Conservation (phyloP, 2,113 vertebrate species). For the Oreocharis arfaki region DNA sequence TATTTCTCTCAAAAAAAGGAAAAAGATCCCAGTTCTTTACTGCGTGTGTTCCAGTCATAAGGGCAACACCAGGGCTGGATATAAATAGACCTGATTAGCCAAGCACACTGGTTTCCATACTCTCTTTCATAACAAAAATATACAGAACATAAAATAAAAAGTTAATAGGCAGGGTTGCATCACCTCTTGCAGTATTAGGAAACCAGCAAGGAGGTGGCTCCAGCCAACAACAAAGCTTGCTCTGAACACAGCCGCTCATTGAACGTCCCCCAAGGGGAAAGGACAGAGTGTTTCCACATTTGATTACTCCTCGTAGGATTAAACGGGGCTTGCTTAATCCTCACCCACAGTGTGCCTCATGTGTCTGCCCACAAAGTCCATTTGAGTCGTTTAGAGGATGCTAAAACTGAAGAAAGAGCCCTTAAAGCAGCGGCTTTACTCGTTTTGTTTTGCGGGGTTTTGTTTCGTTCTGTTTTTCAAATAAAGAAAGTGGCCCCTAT, state of each 20-base stretch:
- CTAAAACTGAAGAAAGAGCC: background rate
- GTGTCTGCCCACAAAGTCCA: background rate
- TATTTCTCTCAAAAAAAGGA: background rate
- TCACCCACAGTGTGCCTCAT: background rate
- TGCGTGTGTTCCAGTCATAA: background rate
- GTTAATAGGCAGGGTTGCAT: background rate
- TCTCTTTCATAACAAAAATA: background rate
- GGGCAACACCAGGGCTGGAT: background rate
- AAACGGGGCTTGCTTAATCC: constrained; percentile 1
- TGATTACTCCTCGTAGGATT: background rate
- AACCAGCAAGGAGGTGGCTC: background rate
- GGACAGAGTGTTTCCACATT: background rate
- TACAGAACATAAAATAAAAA: background rate
- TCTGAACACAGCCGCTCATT: background rate
- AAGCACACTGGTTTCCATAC: background rate
- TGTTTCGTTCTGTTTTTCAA: background rate
- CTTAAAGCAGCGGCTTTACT: background rate
- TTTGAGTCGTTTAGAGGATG: background rate
- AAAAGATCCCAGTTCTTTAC: background rate
- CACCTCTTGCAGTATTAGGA: background rate
- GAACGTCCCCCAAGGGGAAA: background rate
- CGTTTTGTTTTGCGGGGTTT: background rate
- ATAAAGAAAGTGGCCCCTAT: background rate
- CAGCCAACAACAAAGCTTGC: background rate
- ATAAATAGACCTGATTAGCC: background rate